Conservation (phyloP, 2,797 vertebrate species). For the Columba guinea region DNA sequence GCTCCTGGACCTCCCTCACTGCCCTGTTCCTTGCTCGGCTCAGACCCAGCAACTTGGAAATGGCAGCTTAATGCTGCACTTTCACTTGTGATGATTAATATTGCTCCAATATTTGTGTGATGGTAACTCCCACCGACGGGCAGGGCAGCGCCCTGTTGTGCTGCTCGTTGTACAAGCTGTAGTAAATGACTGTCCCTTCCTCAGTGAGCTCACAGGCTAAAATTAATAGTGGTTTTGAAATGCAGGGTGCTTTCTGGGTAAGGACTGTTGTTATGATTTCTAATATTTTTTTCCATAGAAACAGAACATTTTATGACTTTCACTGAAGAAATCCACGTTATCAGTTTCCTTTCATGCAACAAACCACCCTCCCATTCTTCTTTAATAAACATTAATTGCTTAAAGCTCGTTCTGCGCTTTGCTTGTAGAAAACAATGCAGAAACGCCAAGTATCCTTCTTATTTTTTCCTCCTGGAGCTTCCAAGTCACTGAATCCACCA, state of each 20-base stretch:
- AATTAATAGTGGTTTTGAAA: constrained; percentile 43
- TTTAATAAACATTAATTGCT: constrained; percentile 10
- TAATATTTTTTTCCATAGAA: constrained; percentile 13
- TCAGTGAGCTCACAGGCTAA: constrained; percentile 44
- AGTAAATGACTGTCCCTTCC: constrained; percentile 58
- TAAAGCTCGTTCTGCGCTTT: neutral
- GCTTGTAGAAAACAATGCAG: constrained; percentile 30
- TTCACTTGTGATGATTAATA: constrained; percentile 20
- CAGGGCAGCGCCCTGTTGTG: constrained; percentile 43
- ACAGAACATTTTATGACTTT: constrained; percentile 53
- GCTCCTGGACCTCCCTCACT: neutral
- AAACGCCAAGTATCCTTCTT: constrained; percentile 22
- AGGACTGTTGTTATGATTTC: constrained; percentile 12
- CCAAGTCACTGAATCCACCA: constrained; percentile 53
- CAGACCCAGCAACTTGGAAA: neutral
- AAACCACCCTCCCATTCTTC: constrained; percentile 5
- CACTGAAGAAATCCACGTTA: constrained; percentile 26
- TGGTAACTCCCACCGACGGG: neutral
- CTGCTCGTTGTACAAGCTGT: constrained; percentile 11
- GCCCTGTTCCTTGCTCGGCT: neutral
- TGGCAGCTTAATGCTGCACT: neutral
- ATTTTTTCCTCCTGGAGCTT: constrained; percentile 37
- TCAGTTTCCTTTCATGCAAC: constrained; percentile 48
- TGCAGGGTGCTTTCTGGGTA: neutral
- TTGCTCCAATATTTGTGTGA: constrained; percentile 34